A percentile compares a stretch with the other conserved stretches of the same genome.
These are phyloP conservation scores for Epinotia bilunana DNA, from an alignment of 2,888 invertebrate species.

Conservation along the genomic window DNA sequence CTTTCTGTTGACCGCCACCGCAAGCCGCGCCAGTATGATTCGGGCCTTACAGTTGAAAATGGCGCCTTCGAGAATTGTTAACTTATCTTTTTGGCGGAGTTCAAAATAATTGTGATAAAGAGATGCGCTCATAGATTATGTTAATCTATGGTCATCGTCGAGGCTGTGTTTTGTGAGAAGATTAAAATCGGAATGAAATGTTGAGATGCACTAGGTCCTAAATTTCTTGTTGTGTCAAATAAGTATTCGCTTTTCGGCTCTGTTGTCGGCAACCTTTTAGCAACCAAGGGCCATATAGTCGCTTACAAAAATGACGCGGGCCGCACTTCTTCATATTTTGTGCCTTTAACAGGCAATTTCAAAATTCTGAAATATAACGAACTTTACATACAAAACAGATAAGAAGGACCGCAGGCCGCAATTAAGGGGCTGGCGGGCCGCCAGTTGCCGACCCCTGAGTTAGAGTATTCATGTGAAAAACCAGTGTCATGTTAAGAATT, in stretches of 20 bases:
- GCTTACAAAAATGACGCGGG: too few species aligned
- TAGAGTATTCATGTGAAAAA: not conserved
- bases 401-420: too few species aligned
- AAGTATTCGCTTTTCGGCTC: not conserved
- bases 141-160: conserved; percentile 55
- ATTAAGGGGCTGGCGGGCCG: too few species aligned
- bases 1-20: too few species aligned
- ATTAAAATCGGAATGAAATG: conserved; percentile 38
- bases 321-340: too few species aligned
- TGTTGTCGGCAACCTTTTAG: not conserved
- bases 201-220: conserved; percentile 20
- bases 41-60: not conserved
- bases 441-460: too few species aligned
- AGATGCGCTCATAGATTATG: conserved; percentile 56
- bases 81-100: conserved; percentile 54
- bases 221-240: not conserved
- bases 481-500: not conserved
- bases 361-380: too few species aligned
- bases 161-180: conserved; percentile 46
- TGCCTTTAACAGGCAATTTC: too few species aligned
- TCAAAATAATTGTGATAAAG: conserved; percentile 77
- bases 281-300: too few species aligned
- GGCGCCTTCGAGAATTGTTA: conserved; percentile 12
- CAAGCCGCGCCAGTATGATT: too few species aligned
- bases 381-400: too few species aligned